Base-by-base conservation (phyloP, 1,140 invertebrate genomes). In the Colletes latitarsis region DNA sequence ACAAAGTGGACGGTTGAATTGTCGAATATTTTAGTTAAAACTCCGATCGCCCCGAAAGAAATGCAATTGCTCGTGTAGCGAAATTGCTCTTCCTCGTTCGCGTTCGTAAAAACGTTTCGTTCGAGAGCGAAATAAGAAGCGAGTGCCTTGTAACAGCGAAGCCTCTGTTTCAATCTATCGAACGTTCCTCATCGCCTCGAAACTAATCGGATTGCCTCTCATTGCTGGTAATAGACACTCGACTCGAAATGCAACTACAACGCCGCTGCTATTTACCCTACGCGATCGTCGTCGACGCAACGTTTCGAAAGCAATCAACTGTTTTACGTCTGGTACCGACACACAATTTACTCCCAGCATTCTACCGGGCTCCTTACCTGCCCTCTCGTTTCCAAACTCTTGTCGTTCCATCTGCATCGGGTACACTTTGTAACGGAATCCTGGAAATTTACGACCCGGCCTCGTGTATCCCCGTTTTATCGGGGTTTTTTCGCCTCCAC, bases 311-410 rank as follows among this genome's bases (percentile, higher is more conserved):
- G 72, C 81, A 83, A 83, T 82, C 79, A 82, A 82, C 79, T 75
- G 75, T 83, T 83, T 83, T 82, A 74, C 73, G 60, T 77, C 82
- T 82, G 82, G 17, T 30, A 21, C 30, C 69, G 72, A 82, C 82
- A 64, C 82, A 30, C 82, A 72, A 94, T 93, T 93, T 92, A 91
- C 92, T 64, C 43, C 10, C 0, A 5, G 10, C 4, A 5, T 8
- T 6, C 19, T 14, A 8, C 17, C 0, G 19, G 15, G 21, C 19
- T 52, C 60, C 46, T 64, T 55, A 57, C 17, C 39, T 49, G 12
- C 30, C 30, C 30, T 30, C 30, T 1, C 6, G 14, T 63, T 71
- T 9, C 69, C 19, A 64, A 70, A 19, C 43, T 39, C 30, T 43
- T 21, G 15, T 49, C 77, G 52, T 73, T 73, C 66, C 77, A 66